A percentile compares a stretch with the other conserved stretches of the same genome.
Evolutionary conservation across 2,888 invertebrate genomes (phyloP).

Genomic region (Conchocele bisecta): DNA sequence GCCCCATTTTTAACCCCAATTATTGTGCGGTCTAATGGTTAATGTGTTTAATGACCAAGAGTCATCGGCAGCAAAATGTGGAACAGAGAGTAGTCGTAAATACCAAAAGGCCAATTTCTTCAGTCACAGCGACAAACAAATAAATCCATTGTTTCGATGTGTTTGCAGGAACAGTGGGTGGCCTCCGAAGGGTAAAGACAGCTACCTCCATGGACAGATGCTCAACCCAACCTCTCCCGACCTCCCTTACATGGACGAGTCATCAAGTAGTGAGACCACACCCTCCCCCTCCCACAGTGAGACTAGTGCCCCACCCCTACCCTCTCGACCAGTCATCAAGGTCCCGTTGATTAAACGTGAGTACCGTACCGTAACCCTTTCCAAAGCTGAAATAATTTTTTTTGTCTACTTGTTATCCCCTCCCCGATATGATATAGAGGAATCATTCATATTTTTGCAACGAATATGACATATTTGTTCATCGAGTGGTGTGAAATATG

Average conservation of each 20-base stretch:
- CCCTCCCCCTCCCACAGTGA: conserved; percentile 20
- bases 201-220: conserved; percentile 67
- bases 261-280: conserved; percentile 8
- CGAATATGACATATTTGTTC: too few species aligned
- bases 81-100: too few species aligned
- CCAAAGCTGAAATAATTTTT: neutral
- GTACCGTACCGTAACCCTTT: neutral
- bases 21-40: too few species aligned
- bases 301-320: conserved; percentile 33
- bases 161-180: conserved; percentile 47
- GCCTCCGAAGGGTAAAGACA: conserved; percentile 55
- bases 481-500: too few species aligned
- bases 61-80: too few species aligned
- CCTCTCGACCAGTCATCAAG: conserved; percentile 34
- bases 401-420: too few species aligned
- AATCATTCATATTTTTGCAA: too few species aligned
- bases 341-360: conserved; percentile 3
- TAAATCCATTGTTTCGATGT: neutral
- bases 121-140: too few species aligned
- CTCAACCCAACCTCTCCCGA: conserved; percentile 33
- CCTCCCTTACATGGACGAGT: conserved; percentile 51
- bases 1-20: too few species aligned
- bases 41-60: too few species aligned
- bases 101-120: too few species aligned
- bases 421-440: too few species aligned